Base-by-base conservation (phyloP, 2,797 vertebrate species). In the Pseudochirops cupreus region DNA sequence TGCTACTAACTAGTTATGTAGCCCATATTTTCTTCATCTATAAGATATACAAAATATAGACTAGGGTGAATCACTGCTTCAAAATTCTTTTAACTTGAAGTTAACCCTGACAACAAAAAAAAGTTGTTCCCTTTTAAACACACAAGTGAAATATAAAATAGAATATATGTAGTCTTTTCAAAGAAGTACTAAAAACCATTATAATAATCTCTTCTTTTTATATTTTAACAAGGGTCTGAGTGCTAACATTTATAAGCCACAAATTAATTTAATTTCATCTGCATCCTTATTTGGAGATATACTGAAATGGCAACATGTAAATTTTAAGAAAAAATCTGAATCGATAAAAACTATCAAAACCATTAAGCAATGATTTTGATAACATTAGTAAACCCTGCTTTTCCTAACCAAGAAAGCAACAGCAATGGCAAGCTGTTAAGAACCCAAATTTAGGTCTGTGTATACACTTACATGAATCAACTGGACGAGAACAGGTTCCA, bases 401-500 rank as follows among this genome's bases (percentile, higher is more conserved):
- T 82, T 91, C 4, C 9, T 4, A 24, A 21, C 55, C 54, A n/a
- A 3, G 0, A 62, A 26, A 82, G 91, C 6, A 93, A 53, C 0
- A 82, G 46, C 62, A 82, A 59, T 39, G 31, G 0, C 6, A 4
- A 16, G 16, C 62, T 11, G 92, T 59, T 91, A 87, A 91, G 95
- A 91, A 46, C 91, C 53, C 26, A 39, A 58, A 82, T 39, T 92
- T 82, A 94, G 59, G 28, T 11, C 7, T 28, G 16, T 16, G 5
- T 3, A 91, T 94, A 96, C 10, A 90, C 99, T 99, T 98, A 99
- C 99, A 0, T 99, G 99, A 97, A 99, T 99, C 96, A 99, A 97
- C 96, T 99, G 99, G 95, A 99, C 98, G 92, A 99, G 98, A 52
- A 99, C 99, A 0, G 99, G 99, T 97, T 99, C 99, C 99, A 99